Base-by-base conservation (phyloP, 1,140 invertebrate species). In the Ceratina australensis region DNA sequence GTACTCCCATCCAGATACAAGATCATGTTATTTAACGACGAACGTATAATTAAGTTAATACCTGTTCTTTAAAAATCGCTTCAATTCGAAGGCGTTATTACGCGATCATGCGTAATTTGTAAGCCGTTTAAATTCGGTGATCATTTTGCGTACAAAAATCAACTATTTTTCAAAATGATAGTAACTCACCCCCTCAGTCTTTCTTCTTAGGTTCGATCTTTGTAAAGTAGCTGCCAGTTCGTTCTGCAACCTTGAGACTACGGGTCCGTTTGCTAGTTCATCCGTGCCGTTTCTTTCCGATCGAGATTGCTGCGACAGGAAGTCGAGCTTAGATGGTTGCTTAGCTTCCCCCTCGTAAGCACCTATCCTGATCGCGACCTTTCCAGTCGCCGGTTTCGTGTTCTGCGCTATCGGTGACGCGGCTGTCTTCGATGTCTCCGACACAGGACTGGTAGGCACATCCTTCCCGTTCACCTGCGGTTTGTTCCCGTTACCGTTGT, bases 161-260 rank as follows among this genome's bases (percentile, higher is more conserved):
- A 57, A 57, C n/a, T 18, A 12, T 20, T 64, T 47, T 16, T 10
- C 1, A 4, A 49, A n/a, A 47, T 1, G 0, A 20, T 49, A 22
- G 10, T 18, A 4, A 90, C 93, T 93, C 92, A 95, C 93, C 85
- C 93, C 93, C 90, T 95, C 94, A 89, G 94, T 95, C 90, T 94
- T 94, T 90, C 94, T 94, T 86, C 93, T 93, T 74, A 96, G 92
- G 91, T 96, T 95, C 13, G 95, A 96, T 89, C 95, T 93, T 79
- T 95, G 95, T 60, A 96, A 90, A 1, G 95, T 96, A 60, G 95
- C 93, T 24, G 93, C 94, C 72, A 96, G 90, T 92, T 96, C 96
- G 69, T 94, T 95, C 85, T 96, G 95, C 65, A 96, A 90, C 88
- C 94, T 93, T 80, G 93, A 94, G n/a, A 93, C 93, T 33, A 95